These are phyloP conservation scores for Nymphalis urticae DNA, from an alignment of 2,888 invertebrate genomes.

Conservation along the genomic window DNA sequence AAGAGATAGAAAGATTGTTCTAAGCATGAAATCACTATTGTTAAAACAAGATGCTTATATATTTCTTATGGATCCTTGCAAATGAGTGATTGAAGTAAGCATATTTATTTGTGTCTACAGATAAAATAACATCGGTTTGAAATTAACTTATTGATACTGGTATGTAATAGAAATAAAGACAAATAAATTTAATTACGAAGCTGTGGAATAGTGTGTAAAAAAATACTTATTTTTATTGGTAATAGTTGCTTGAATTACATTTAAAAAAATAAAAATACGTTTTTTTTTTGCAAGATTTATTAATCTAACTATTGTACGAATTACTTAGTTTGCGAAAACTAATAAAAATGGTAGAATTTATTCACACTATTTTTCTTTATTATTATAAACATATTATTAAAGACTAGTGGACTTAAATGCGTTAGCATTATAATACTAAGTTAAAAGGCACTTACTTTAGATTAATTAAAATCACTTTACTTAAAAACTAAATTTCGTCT, in stretches of 20 bases:
- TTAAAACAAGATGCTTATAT: no score
- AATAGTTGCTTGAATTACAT: neutral
- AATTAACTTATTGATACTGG: no score
- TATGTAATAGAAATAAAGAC: no score
- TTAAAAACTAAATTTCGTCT: slow-evolving; percentile 36
- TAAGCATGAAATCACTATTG: no score
- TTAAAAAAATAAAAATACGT: no score
- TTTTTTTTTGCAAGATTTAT: no score
- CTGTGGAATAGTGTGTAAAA: neutral
- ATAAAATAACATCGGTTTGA: no score
- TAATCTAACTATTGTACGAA: neutral
- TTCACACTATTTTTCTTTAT: slow-evolving; percentile 30
- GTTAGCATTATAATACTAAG: slow-evolving; percentile 46
- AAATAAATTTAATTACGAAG: no score
- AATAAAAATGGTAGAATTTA: slow-evolving; percentile 28
- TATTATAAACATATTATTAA: slow-evolving; percentile 47
- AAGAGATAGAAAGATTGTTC: no score
- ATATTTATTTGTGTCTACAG: no score
- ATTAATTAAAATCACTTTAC: slow-evolving; percentile 54
- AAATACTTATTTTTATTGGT: slow-evolving; percentile 12
- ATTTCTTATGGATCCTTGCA: no score
- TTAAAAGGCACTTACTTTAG: slow-evolving; percentile 57
- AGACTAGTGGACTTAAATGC: slow-evolving; percentile 72
- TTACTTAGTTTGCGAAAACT: neutral
- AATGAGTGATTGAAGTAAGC: no score